Evolutionary conservation across 1,140 invertebrate genomes (phyloP).

Genomic region (Achroia grisella): DNA sequence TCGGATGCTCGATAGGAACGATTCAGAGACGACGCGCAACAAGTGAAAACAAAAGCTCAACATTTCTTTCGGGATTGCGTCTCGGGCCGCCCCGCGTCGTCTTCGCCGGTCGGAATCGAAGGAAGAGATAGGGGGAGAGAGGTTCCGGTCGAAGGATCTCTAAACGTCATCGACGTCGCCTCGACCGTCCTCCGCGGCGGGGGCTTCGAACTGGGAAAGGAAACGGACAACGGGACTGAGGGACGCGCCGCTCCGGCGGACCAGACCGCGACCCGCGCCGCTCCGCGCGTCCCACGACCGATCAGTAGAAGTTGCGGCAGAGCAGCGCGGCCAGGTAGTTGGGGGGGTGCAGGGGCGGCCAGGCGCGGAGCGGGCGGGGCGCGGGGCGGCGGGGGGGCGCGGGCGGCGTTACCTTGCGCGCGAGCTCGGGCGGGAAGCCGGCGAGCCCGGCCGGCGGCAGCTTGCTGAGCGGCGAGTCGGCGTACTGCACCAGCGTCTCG

Average conservation of each 20-base stretch:
- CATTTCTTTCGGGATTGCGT: background rate
- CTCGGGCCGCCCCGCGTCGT: background rate
- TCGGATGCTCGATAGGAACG: background rate
- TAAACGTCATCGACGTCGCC: conserved; percentile 17
- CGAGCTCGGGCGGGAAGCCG: conserved; percentile 60
- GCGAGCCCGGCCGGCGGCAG: conserved; percentile 56
- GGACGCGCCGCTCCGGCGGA: background rate
- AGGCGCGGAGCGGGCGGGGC: conserved; percentile 24
- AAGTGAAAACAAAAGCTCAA: conserved; percentile 1
- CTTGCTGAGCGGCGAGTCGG: conserved; percentile 69
- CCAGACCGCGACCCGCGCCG: background rate
- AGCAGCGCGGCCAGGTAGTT: conserved; percentile 40
- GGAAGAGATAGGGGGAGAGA: conserved; percentile 8
- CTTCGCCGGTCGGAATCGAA: conserved; percentile 3
- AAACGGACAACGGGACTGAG: conserved; percentile 5
- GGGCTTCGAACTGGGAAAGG: conserved; percentile 18
- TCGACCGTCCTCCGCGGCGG: conserved; percentile 2
- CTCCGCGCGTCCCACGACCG: background rate
- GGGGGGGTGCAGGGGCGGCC: conserved; percentile 49
- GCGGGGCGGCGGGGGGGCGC: conserved; percentile 9
- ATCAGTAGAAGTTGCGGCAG: no score
- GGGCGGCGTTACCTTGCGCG: conserved; percentile 63
- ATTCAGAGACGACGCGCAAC: conserved; percentile 2
- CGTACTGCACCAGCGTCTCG: conserved; percentile 69
- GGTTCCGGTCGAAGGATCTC: conserved; percentile 4